Percentiles rank a stretch among this genome's conserved stretches.
Evolutionary conservation across 2,113 vertebrate species (phyloP).

Genomic region (Forbesichthys papilliferus): DNA sequence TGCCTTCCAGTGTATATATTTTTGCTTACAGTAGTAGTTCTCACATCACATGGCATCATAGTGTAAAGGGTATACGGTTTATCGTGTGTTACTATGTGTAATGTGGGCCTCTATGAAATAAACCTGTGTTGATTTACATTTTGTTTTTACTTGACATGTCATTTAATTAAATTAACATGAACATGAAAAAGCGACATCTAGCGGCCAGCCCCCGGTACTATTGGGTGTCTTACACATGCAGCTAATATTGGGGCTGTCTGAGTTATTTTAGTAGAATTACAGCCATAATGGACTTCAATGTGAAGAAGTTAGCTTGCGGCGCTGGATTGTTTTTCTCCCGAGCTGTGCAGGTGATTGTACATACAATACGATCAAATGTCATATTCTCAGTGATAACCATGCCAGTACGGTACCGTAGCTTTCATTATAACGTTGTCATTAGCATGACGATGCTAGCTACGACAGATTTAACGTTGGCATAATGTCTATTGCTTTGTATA

Average conservation of each 20-base stretch:
- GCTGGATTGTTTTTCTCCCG: slow-evolving; percentile 92
- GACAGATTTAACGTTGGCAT: too few species aligned
- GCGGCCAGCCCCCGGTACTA: not conserved
- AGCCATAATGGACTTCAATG: slow-evolving; percentile 88
- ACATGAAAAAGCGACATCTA: not conserved
- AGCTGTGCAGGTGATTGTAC: slow-evolving; percentile 78
- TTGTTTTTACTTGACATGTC: too few species aligned
- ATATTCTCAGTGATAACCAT: slow-evolving; percentile 11
- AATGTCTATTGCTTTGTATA: too few species aligned
- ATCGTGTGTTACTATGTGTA: too few species aligned
- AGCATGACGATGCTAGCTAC: not conserved
- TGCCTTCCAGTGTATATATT: too few species aligned
- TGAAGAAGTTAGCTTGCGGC: slow-evolving; percentile 91
- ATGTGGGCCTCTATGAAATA: too few species aligned
- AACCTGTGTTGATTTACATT: too few species aligned
- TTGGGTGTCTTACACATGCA: not conserved
- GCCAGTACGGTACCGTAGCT: not conserved
- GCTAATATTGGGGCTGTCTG: not conserved
- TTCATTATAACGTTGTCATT: not conserved
- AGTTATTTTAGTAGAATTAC: not conserved
- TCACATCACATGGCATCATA: too few species aligned
- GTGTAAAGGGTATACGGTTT: too few species aligned
- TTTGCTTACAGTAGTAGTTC: too few species aligned
- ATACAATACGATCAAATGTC: too few species aligned
- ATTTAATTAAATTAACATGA: too few species aligned